phyloP scores from a whole-genome alignment of 2,113 vertebrate species.

The Cathartes aura region DNA sequence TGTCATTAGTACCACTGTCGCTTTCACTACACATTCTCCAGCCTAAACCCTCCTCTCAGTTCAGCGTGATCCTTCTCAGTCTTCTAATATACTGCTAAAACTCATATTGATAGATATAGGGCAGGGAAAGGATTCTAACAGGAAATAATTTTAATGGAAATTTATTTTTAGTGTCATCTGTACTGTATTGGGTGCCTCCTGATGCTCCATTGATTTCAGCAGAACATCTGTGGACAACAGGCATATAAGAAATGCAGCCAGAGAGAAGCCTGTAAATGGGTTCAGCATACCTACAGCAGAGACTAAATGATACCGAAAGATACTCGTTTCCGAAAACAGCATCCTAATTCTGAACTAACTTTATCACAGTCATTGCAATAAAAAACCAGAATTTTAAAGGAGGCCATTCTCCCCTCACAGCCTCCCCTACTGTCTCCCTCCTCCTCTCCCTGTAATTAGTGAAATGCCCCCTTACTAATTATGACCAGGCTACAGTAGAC shows the following conservation, averaged over 20 bases:
- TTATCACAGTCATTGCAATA: not conserved
- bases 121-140: not conserved
- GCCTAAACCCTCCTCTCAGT: not conserved
- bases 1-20: fast-evolving
- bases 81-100: not conserved
- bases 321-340: not conserved
- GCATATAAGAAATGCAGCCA: not conserved
- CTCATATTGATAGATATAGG: not conserved
- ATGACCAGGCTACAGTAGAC: not conserved
- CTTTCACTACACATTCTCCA: not conserved
- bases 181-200: not conserved
- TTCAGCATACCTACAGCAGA: not conserved
- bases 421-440: not conserved
- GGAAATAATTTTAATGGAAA: not conserved
- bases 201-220: not conserved
- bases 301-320: not conserved
- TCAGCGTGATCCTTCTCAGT: not conserved
- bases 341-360: not conserved
- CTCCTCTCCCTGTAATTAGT: not conserved
- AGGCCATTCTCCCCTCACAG: not conserved
- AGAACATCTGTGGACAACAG: not conserved
- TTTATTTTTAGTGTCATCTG: constrained; percentile 16
- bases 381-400: not conserved
- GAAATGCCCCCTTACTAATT: not conserved
- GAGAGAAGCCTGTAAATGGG: not conserved